These are phyloP conservation scores for Zaprionus taronus DNA, from an alignment of 1,140 invertebrate species.

Conservation along the genomic window DNA sequence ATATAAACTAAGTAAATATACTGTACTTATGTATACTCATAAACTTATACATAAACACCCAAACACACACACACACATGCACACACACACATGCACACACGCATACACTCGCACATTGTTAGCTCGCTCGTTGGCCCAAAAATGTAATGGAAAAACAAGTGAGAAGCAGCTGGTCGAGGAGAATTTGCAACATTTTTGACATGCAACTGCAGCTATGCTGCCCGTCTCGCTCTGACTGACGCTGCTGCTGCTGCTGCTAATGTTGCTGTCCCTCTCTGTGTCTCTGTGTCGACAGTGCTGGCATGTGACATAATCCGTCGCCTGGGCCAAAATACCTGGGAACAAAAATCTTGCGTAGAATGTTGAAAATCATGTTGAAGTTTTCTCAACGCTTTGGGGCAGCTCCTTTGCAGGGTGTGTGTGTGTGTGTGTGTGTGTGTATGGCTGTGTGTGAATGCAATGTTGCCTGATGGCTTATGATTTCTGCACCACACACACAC, in stretches of 20 bases:
- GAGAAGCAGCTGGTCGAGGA: conserved; percentile 23
- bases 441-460: background rate
- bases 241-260: background rate
- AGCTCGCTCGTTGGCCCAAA: conserved; percentile 43
- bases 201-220: conserved; percentile 34
- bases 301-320: conserved; percentile 78
- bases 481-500: conserved; percentile 41
- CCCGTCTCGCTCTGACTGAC: conserved; percentile 11
- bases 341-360: conserved; percentile 74
- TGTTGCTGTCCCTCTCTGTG: background rate
- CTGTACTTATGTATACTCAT: conserved; percentile 27
- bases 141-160: conserved; percentile 55
- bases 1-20: conserved; percentile 56
- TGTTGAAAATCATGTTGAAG: conserved; percentile 82
- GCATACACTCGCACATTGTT: conserved; percentile 11
- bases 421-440: conserved; percentile 24
- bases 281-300: conserved; percentile 42
- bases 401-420: conserved; percentile 31
- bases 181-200: conserved; percentile 58
- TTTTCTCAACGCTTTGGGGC: conserved; percentile 61
- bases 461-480: conserved; percentile 60
- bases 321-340: conserved; percentile 72
- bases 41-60: conserved; percentile 39
- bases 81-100: background rate
- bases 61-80: conserved; percentile 5